Percentiles rank a stretch among this genome's conserved stretches.
These are phyloP conservation scores for Abrostola triplasia DNA, from an alignment of 2,888 invertebrate species.

Conservation along the genomic window DNA sequence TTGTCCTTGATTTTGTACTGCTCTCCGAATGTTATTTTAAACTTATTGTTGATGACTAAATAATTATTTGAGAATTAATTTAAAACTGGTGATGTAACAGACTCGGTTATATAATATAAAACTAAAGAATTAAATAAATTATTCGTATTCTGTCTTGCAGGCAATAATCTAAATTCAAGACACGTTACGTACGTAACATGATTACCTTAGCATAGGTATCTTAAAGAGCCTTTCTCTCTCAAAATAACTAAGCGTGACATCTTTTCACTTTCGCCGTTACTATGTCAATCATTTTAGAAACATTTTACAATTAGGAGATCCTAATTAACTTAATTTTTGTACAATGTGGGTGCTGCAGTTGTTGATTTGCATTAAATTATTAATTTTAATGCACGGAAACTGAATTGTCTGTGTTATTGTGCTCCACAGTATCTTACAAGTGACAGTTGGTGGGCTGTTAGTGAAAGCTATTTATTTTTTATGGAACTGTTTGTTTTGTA, in stretches of 20 bases:
- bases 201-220: conserved; percentile 62
- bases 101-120: conserved; percentile 48
- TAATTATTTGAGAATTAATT: conserved; percentile 8
- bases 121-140: conserved; percentile 31
- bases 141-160: conserved; percentile 39
- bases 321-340: conserved; percentile 74
- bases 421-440: conserved; percentile 36
- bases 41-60: conserved; percentile 16
- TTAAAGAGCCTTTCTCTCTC: conserved; percentile 80
- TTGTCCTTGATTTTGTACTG: too few relatives aligned
- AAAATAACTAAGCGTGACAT: conserved; percentile 82
- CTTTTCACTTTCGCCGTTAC: conserved; percentile 83
- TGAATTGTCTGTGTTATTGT: conserved; percentile 54
- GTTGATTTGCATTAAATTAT: conserved; percentile 50
- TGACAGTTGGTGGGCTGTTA: conserved; percentile 70
- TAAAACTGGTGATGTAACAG: conserved; percentile 30
- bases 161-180: conserved; percentile 48
- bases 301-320: conserved; percentile 74
- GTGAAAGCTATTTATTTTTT: conserved; percentile 64
- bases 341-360: conserved; percentile 52
- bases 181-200: conserved; percentile 54
- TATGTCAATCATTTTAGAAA: conserved; percentile 82
- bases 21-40: too few relatives aligned
- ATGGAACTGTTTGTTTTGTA: too few relatives aligned
- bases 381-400: conserved; percentile 57